Base-by-base conservation (phyloP, 2,113 vertebrate genomes). In the Ciconia boyciana region DNA sequence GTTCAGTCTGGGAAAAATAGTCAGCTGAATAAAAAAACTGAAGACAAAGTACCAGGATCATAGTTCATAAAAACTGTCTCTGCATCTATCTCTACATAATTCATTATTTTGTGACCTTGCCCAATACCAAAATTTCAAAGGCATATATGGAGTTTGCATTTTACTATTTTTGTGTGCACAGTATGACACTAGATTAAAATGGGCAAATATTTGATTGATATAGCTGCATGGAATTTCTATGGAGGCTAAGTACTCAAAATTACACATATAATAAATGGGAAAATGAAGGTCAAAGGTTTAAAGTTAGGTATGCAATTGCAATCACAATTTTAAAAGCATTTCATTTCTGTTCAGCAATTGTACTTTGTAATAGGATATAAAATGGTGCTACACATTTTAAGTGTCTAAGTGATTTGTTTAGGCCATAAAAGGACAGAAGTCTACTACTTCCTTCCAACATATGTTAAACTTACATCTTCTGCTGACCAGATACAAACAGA, bases 1-100 rank as follows among this genome's bases (percentile, higher is more conserved):
- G 75, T 90, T 97, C 89, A 96, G 49, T 80, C 91, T 91, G 80
- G 82, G 71, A 93, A 97, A 94, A 97, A 81, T 32, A 92, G 94
- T 87, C 78, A 80, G 86, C 84, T 91, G 39, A 96, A 96, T 92
- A 96, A 97, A 97, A 86, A 96, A 91, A 8, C n/a, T 57, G 20
- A 88, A 79, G 48, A 78, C 43, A 91, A 66, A 57, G 85, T 93
- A 80, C 90, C 89, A 95, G 92, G 78, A 74, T 83, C 72, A 16
- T 48, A 64, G 76, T 91, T 93, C 92, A 83, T 92, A 93, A 93
- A 96, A 97, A 68, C 91, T 92, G 46, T 78, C 89, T 91, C 25
- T 92, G 46, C 77, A 51, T 95, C 79, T 97, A 20, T 90, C 96
- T 94, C 68, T 90, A 49, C 49, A 76, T 86, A 91, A 92, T 89